Evolutionary conservation across 2,113 vertebrate genomes (phyloP).

Genomic region (Pseudopipra pipra): DNA sequence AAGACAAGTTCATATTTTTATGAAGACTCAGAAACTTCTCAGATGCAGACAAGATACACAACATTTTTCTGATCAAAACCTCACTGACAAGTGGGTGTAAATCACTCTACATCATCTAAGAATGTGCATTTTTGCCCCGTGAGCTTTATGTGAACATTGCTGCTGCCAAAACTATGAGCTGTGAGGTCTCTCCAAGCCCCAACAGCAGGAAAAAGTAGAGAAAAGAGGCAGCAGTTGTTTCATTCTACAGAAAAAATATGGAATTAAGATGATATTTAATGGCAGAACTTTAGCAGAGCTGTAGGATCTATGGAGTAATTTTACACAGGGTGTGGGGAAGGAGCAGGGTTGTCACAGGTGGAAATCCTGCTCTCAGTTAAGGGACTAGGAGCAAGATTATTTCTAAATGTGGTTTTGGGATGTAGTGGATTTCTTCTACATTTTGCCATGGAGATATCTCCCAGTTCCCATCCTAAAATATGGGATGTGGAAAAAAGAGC

Average conservation of each 20-base stretch:
- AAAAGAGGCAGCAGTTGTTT: neutral
- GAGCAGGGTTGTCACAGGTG: neutral
- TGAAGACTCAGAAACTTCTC: neutral
- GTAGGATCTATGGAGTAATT: neutral
- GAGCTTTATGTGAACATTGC: neutral
- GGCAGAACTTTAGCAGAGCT: neutral
- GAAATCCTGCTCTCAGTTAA: neutral
- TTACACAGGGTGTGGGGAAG: neutral
- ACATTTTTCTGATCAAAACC: neutral
- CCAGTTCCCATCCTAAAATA: neutral
- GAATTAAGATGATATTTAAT: neutral
- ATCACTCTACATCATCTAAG: neutral
- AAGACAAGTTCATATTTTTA: neutral
- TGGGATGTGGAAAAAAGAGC: neutral
- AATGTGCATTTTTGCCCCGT: neutral
- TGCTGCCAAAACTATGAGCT: neutral
- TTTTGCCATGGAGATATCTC: neutral
- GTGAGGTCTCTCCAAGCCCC: neutral
- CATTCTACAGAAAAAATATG: neutral
- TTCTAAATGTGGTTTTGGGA: neutral
- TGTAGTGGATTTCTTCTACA: neutral
- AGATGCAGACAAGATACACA: neutral
- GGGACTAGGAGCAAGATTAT: neutral
- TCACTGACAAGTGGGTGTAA: neutral
- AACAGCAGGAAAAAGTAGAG: fast-evolving